Base-by-base conservation (phyloP, 35 echinoderm and acorn worm genomes). In the Nesometra sesokonis region DNA sequence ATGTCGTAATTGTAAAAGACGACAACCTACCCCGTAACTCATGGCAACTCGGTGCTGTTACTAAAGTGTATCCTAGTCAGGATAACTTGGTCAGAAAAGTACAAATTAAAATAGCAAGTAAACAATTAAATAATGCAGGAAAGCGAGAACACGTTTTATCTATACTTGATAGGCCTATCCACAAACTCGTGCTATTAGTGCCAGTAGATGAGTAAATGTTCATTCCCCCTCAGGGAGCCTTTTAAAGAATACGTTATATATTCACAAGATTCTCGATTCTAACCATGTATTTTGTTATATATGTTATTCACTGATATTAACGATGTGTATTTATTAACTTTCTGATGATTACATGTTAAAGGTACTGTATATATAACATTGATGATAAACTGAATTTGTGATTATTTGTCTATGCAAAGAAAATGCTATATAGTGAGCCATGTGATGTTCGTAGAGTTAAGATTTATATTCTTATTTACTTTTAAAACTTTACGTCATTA, bases 1-100 rank as follows among this genome's bases (percentile, higher is more conserved):
- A 93, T 35, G 37, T 93, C 7, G 86, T 86, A 0, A 47, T 90
- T 15, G 31, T 94, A 11, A 94, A 82, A 32, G 88, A 83, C 11
- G 88, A 89, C 31, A 57, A 35, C 31, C 46, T 78, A 33, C 82
- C 88, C 8, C 46, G 80, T 29, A 89, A 89, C 38, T 32, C 29
- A 11, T 89, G 88, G 88, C 23, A 84, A 30, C 13, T 89, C 17
- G 67, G 88, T 11, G 84, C 36, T 31, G 81, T 89, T n/a, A 33
- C 34, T 21, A 37, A 77, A 32, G 88, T 84, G 17, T 78, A 36
- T 37, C 43, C 88, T 35, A 84, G 57, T 78, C 81, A 84, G 0
- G 82, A 84, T 84, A 81, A 81, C 32, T 52, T 89, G 3, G 36
- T 89, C 19, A 40, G 82, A 81, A 89, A 88, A 29, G 87, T 88